These are phyloP conservation scores for Burhinus oedicnemus DNA, from an alignment of 2,113 vertebrate genomes.

Conservation along the genomic window DNA sequence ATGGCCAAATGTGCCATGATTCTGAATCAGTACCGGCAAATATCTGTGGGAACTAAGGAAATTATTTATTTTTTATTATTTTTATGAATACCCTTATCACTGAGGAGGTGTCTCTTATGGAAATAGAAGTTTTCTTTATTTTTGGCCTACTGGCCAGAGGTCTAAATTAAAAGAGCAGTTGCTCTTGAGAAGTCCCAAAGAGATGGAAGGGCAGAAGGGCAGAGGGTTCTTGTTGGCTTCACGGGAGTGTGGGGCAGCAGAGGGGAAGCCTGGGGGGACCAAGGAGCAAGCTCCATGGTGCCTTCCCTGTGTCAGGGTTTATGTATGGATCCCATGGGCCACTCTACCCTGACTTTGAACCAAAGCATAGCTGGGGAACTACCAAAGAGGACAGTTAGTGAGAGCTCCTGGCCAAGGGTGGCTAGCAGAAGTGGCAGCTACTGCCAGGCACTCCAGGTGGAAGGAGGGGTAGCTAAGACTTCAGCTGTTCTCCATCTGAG, in stretches of 20 bases:
- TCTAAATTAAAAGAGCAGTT: background rate
- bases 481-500: background rate
- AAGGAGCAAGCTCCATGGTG: background rate
- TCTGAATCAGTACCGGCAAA: background rate
- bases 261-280: background rate
- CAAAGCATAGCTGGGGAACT: background rate
- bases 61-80: no score
- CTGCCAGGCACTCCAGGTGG: background rate
- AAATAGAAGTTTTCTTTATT: background rate
- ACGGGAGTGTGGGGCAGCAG: background rate
- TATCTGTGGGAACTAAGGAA: background rate
- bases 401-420: background rate
- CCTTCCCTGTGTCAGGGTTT: background rate
- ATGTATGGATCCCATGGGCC: background rate
- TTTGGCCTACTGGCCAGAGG: background rate
- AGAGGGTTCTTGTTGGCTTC: background rate
- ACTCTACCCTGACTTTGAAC: background rate
- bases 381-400: background rate
- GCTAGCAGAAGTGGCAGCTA: background rate
- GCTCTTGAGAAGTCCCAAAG: background rate
- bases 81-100: background rate
- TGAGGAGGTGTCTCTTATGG: background rate
- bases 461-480: background rate
- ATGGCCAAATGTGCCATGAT: background rate
- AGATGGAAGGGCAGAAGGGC: background rate